phyloP scores from a whole-genome alignment of 2,888 invertebrate species.

The Hesperia comma region DNA sequence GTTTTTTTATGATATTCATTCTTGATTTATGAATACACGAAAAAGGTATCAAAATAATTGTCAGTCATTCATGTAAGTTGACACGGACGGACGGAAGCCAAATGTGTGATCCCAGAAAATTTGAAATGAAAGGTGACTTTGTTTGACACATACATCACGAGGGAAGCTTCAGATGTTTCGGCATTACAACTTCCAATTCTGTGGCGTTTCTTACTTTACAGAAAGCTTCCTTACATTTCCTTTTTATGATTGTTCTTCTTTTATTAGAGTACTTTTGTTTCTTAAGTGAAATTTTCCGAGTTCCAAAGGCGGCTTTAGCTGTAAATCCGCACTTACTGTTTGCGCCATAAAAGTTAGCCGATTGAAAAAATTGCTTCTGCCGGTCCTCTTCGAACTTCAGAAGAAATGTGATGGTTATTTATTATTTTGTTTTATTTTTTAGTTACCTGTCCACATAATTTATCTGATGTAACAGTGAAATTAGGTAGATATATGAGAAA shows the following conservation, averaged over 20 bases:
- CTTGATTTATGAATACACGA: too few species aligned
- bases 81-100: background rate
- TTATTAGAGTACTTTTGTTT: constrained; percentile 82
- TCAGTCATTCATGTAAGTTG: too few species aligned
- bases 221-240: constrained; percentile 70
- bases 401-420: constrained; percentile 45
- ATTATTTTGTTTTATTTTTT: constrained; percentile 42
- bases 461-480: too few species aligned
- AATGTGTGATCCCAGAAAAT: background rate
- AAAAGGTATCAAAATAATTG: too few species aligned
- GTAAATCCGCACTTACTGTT: constrained; percentile 79
- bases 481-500: too few species aligned
- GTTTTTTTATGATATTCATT: too few species aligned
- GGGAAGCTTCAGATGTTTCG: constrained; percentile 31
- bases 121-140: constrained; percentile 7
- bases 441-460: background rate
- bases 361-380: constrained; percentile 75
- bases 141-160: constrained; percentile 11
- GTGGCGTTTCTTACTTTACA: constrained; percentile 55
- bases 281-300: constrained; percentile 81
- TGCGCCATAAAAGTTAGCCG: constrained; percentile 74
- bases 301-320: constrained; percentile 74
- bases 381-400: constrained; percentile 41
- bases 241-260: constrained; percentile 83
- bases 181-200: constrained; percentile 41